Percentiles rank a stretch among this genome's conserved stretches.
Conservation (phyloP, 1,140 invertebrate genomes). For the Lucilia sericata region DNA sequence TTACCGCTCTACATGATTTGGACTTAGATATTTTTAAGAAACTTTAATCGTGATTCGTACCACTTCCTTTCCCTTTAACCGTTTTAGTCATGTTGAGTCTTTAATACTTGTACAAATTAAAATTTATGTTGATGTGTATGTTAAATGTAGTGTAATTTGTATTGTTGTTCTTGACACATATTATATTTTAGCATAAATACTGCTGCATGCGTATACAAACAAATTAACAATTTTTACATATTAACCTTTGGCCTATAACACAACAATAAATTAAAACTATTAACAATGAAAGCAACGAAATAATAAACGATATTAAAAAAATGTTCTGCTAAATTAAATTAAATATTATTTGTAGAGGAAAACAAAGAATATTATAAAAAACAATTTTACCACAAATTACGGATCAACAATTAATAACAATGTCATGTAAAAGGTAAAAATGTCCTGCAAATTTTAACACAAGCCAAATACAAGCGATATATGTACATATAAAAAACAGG, state of each 20-base stretch:
- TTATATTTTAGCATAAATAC: too few relatives aligned
- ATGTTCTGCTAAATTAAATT: conserved; percentile 33
- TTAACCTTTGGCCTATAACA: conserved; percentile 16
- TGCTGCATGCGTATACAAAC: too few relatives aligned
- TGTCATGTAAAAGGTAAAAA: conserved; percentile 35
- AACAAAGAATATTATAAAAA: not conserved
- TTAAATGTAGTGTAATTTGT: too few relatives aligned
- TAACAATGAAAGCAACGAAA: not conserved
- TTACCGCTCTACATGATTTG: too few relatives aligned
- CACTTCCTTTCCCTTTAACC: too few relatives aligned
- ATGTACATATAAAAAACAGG: too few relatives aligned
- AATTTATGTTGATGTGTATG: too few relatives aligned
- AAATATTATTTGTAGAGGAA: not conserved
- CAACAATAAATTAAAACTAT: conserved; percentile 15
- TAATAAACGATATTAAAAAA: not conserved
- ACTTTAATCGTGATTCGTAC: too few relatives aligned
- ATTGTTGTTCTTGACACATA: too few relatives aligned
- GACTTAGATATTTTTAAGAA: too few relatives aligned
- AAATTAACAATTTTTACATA: not conserved
- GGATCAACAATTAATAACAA: conserved; percentile 34
- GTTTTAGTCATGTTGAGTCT: too few relatives aligned
- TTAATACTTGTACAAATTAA: too few relatives aligned
- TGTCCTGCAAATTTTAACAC: conserved; percentile 29
- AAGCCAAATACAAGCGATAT: not conserved
- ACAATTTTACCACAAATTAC: conserved; percentile 20